These are phyloP conservation scores for Lycophotia porphyrea DNA, from an alignment of 2,888 invertebrate genomes.

Conservation along the genomic window DNA sequence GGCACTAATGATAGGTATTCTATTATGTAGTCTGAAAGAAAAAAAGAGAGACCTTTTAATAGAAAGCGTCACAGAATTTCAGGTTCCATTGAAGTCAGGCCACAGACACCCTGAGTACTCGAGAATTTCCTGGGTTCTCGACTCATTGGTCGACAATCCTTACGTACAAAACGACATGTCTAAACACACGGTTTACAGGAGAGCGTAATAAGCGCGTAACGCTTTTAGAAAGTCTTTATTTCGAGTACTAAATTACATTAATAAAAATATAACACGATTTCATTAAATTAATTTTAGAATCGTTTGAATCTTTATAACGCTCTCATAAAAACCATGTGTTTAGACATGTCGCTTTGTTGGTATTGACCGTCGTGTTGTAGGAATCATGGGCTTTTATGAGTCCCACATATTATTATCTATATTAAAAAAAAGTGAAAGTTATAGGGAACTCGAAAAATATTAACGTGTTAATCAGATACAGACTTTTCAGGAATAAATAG, in stretches of 20 bases:
- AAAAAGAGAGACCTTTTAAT: not conserved
- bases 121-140: not conserved
- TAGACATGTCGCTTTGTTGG: too few relatives aligned
- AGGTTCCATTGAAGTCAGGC: not conserved
- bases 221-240: too few relatives aligned
- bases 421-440: not conserved
- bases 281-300: too few relatives aligned
- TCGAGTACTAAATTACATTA: too few relatives aligned
- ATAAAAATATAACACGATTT: too few relatives aligned
- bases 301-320: too few relatives aligned
- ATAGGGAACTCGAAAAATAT: not conserved
- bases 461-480: too few relatives aligned
- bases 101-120: not conserved
- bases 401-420: not conserved
- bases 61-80: not conserved
- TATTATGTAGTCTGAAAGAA: constrained; percentile 92
- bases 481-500: not conserved
- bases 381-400: not conserved
- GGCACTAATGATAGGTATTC: constrained; percentile 94
- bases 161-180: too few relatives aligned
- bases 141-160: not conserved
- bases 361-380: not conserved
- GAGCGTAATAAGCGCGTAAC: too few relatives aligned
- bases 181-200: too few relatives aligned
- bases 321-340: too few relatives aligned